A percentile compares a stretch with the other conserved stretches of the same genome.
phyloP scores from a whole-genome alignment of 2,888 invertebrate genomes.

The Leptinotarsa rubiginosa region DNA sequence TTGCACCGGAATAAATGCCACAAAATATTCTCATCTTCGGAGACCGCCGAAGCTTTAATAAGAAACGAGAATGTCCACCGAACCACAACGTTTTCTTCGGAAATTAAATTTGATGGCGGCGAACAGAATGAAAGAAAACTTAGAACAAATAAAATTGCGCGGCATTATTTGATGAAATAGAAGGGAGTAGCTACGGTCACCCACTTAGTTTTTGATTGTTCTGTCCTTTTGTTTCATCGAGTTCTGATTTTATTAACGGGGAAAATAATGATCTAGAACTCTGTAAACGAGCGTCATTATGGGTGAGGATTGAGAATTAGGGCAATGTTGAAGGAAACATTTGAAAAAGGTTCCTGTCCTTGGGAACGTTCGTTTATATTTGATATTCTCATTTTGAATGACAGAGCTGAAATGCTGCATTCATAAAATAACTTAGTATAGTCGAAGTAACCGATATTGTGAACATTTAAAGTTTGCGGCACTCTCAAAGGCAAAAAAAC shows the following conservation, averaged over 20 bases:
- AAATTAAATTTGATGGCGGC: slow-evolving; percentile 20
- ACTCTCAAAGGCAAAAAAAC: too few species aligned
- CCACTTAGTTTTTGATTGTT: slow-evolving; percentile 14
- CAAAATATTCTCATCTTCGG: background rate
- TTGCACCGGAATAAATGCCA: slow-evolving; percentile 10
- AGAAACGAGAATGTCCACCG: slow-evolving; percentile 15
- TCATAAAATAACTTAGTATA: too few species aligned
- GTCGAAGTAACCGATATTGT: too few species aligned
- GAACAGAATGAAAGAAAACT: slow-evolving; percentile 12
- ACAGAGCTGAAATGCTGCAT: too few species aligned
- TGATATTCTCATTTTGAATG: too few species aligned
- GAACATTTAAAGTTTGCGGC: too few species aligned
- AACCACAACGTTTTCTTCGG: slow-evolving; percentile 3
- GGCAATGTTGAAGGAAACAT: too few species aligned
- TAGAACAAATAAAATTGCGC: slow-evolving; percentile 16
- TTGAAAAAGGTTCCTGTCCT: too few species aligned
- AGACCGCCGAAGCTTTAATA: slow-evolving; percentile 7
- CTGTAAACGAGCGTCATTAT: background rate
- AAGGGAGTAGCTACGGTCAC: slow-evolving; percentile 1
- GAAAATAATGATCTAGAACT: background rate
- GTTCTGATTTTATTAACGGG: background rate
- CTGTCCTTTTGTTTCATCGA: background rate
- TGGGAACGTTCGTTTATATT: too few species aligned
- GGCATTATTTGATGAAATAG: background rate
- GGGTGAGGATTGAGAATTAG: background rate